Percentiles rank a stretch among this genome's conserved stretches.
Conservation (phyloP, 2,113 vertebrate species). For the Lipotes vexillifer region DNA sequence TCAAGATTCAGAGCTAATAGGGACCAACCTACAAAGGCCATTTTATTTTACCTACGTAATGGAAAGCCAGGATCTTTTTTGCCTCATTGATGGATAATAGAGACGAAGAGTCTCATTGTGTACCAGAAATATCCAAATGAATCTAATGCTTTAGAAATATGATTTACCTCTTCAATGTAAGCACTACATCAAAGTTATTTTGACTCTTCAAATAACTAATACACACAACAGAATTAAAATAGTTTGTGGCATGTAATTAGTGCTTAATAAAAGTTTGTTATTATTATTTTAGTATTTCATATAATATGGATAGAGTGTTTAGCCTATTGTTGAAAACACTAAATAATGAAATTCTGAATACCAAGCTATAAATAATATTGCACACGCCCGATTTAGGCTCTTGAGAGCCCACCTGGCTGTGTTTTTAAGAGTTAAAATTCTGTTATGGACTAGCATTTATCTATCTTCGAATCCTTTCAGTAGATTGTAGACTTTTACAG, state of each 20-base stretch:
- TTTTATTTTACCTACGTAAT: background rate
- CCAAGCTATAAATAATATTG: background rate
- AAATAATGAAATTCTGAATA: background rate
- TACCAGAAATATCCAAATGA: background rate
- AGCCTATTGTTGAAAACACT: background rate
- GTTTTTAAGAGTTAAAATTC: slow-evolving; percentile 32
- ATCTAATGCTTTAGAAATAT: background rate
- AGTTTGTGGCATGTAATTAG: background rate
- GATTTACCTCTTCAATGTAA: background rate
- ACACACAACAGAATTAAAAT: background rate
- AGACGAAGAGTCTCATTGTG: background rate
- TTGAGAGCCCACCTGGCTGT: background rate
- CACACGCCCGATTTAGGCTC: background rate
- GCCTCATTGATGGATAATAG: background rate
- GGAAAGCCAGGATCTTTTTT: background rate
- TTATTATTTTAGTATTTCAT: background rate
- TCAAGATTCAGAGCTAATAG: background rate
- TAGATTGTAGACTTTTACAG: slow-evolving; percentile 37
- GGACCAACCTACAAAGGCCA: background rate
- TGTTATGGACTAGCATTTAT: background rate
- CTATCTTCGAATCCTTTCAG: slow-evolving; percentile 11
- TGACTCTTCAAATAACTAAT: background rate
- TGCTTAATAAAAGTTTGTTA: background rate
- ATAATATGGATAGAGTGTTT: background rate
- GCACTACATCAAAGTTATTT: background rate